Evolutionary conservation across 2,797 vertebrate species (phyloP), one percentile per base, ranked within the genome.

Genomic region (Chanos chanos): DNA sequence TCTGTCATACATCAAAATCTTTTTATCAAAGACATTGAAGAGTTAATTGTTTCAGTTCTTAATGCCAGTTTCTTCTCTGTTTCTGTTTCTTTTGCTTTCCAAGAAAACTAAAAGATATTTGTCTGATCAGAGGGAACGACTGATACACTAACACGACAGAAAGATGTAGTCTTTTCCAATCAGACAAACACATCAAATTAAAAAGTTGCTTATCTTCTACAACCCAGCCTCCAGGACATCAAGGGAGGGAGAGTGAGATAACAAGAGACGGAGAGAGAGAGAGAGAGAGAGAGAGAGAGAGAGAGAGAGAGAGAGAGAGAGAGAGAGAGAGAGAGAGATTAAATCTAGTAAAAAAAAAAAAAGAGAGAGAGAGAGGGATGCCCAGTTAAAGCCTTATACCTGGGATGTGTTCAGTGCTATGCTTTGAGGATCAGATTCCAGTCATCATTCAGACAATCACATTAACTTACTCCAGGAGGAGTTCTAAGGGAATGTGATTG

Each of bases 1-100:
- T 41, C 31, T 60, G 66, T 60, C 30, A 47, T 25, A 66, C 60
- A 66, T 66, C 40, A 10, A n/a, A 43, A 16, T 61, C 19, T 54
- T 53, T 60, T 33, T 19, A 16, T 13, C 36, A 21, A 47, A 48
- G 43, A 31, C 41, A 44, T 41, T 30, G n/a, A 61, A 44, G 34
- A 19, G 40, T 60, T 67, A 48, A 54, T 28, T 40, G 33, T 39
- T 24, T 47, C 55, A 30, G 18, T 47, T 47, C 13, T 33, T 24
- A 36, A 51, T 31, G 37, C 41, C n/a, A 61, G 12, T 16, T 40
- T 49, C 48, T 16, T 16, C 12, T 21, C n/a, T n/a, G n/a, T n/a
- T n/a, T n/a, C n/a, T n/a, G n/a, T n/a, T n/a, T n/a, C n/a, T n/a
- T n/a, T n/a, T n/a, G n/a, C n/a, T n/a, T n/a, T 39, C 12, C 4